Percentiles rank a stretch among this genome's conserved stretches.
Conservation (phyloP, 2,797 vertebrate genomes). For the Halcyon chelicuti region DNA sequence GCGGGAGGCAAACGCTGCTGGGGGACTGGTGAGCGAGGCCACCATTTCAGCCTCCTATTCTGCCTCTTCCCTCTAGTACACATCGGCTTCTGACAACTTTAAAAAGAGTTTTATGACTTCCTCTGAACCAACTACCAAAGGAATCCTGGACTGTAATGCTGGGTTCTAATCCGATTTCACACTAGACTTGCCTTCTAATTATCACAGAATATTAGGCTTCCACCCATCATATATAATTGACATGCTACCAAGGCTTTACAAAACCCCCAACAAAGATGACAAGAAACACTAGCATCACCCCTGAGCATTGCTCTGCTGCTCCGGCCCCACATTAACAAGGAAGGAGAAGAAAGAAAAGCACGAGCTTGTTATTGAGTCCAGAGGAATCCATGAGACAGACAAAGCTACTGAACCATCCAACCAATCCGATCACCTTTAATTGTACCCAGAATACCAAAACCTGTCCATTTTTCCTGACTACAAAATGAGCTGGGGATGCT, state of each 20-base stretch:
- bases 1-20: background rate
- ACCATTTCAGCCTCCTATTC: background rate
- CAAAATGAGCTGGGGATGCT: background rate
- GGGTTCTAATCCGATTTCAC: slow-evolving; percentile 65
- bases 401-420: background rate
- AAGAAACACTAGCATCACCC: slow-evolving; percentile 53
- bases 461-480: background rate
- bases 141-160: background rate
- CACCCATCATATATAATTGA: slow-evolving; percentile 70
- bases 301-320: background rate
- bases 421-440: background rate
- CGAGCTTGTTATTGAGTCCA: background rate
- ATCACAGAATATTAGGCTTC: slow-evolving; percentile 67
- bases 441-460: background rate
- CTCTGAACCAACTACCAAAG: slow-evolving; percentile 42
- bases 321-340: background rate
- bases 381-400: background rate
- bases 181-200: slow-evolving; percentile 70
- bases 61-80: background rate
- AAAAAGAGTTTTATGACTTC: slow-evolving; percentile 54
- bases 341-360: background rate
- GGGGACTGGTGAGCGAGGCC: rapidly evolving
- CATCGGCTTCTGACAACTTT: background rate
- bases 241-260: slow-evolving; percentile 14
- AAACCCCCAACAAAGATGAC: slow-evolving; percentile 62